Percentiles rank a stretch among this genome's conserved stretches.
These are phyloP conservation scores for Botrylloides violaceus DNA, from an alignment of 23 tunicate genomes.

Conservation along the genomic window DNA sequence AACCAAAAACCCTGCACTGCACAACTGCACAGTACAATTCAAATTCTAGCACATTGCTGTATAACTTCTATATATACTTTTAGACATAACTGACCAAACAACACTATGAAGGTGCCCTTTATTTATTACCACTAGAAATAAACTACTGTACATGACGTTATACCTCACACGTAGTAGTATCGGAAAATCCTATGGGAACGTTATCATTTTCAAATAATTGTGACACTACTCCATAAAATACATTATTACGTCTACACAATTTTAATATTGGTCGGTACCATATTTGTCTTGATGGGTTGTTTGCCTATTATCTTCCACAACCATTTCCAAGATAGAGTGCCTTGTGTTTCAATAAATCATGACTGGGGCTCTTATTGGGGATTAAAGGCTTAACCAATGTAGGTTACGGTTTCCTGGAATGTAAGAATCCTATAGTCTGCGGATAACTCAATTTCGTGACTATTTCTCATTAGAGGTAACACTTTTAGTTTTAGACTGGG, in stretches of 20 bases:
- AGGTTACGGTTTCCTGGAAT: background rate
- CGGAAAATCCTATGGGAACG: background rate
- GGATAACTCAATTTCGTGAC: background rate
- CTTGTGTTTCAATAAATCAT: slow-evolving; percentile 1
- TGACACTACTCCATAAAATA: background rate
- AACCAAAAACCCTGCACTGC: too few species aligned
- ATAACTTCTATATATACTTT: too few species aligned
- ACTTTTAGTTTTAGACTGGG: too few species aligned
- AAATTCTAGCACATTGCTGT: too few species aligned
- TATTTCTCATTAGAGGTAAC: background rate
- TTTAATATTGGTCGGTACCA: background rate
- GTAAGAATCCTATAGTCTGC: background rate
- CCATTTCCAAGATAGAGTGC: slow-evolving; percentile 4
- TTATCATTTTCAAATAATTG: slow-evolving; percentile 1
- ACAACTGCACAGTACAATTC: too few species aligned
- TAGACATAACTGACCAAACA: too few species aligned
- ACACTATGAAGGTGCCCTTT: too few species aligned
- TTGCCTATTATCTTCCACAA: background rate
- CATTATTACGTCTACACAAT: background rate
- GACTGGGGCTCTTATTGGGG: slow-evolving; percentile 5
- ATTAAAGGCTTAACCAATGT: slow-evolving; percentile 2
- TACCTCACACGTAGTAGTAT: too few species aligned
- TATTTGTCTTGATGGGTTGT: background rate
- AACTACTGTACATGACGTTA: too few species aligned
- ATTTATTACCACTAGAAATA: too few species aligned